Base-by-base conservation (phyloP, 2,113 vertebrate species). In the Ptyas mucosa region DNA sequence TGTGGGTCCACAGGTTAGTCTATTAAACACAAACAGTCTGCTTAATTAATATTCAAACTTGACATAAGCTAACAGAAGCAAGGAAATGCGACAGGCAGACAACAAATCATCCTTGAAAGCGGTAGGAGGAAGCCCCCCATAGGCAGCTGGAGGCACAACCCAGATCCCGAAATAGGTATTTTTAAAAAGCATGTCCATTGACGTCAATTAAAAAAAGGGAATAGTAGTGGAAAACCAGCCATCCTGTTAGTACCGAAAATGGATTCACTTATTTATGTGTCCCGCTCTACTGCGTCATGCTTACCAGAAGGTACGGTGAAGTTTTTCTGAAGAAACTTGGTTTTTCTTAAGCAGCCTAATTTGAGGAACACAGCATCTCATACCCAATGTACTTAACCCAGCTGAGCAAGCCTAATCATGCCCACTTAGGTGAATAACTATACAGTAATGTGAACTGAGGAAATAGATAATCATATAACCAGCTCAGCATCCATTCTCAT, bases 21-120 rank as follows among this genome's bases (percentile, higher is more conserved):
- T 94, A 92, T 94, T 90, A 95, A 93, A 93, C 24, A 64, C 57
- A 93, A 96, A 11, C 64, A 92, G 85, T 61, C 88, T 21, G 39
- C 96, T 96, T 95, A 95, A 96, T 94, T 95, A 96, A 87, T 0
- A 0, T 90, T 93, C 92, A 94, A 53, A 87, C 92, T 94, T 93
- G 91, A 21, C 55, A 93, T 92, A 90, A 81, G 49, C 88, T 95
- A 95, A 96, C 85, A 95, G 95, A 92, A 94, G 90, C 86, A 94
- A 96, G 94, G 93, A 93, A 88, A 93, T 54, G 85, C 87, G 10
- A 89, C 0, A 1, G 58, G 51, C 0, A 2, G 93, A 34, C 26
- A n/a, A 90, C 52, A 93, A 34, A 0, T 94, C 91, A 91, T 12
- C 90, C 5, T 0, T 1, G 91, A 89, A 52, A 86, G 89, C 9